Conservation (phyloP, 2,888 invertebrate species). For the Caenorhabditis doughertyi region DNA sequence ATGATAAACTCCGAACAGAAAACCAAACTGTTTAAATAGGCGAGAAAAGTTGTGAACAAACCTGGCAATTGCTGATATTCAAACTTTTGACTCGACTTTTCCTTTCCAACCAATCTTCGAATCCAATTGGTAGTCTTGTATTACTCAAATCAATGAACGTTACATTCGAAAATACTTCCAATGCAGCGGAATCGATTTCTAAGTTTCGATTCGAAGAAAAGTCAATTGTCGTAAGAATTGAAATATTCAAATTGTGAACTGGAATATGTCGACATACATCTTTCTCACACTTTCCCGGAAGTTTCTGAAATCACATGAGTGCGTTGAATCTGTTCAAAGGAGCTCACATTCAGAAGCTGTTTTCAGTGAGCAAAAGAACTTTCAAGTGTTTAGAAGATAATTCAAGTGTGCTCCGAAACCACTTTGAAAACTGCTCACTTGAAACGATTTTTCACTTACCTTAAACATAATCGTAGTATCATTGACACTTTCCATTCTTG, state of each 20-base stretch:
- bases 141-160: constrained; percentile 67
- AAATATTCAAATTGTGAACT: constrained; percentile 53
- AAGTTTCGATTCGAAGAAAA: constrained; percentile 72
- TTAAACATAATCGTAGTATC: constrained; percentile 70
- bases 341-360: not conserved
- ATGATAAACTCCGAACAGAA: no score
- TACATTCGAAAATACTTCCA: constrained; percentile 67
- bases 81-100: constrained; percentile 63
- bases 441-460: constrained; percentile 37
- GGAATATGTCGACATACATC: constrained; percentile 54
- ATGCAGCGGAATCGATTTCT: constrained; percentile 64
- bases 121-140: constrained; percentile 60
- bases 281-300: constrained; percentile 49
- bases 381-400: constrained; percentile 1
- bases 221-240: constrained; percentile 71
- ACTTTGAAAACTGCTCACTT: not conserved
- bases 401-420: not conserved
- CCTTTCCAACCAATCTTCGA: constrained; percentile 69
- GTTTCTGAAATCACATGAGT: constrained; percentile 24
- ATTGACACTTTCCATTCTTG: constrained; percentile 72
- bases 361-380: not conserved
- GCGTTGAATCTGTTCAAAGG: not conserved
- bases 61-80: constrained; percentile 71
- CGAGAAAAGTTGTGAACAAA: no score
- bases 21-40: no score